These are phyloP conservation scores for Dasyurus viverrinus DNA, from an alignment of 2,113 vertebrate species.

Conservation along the genomic window DNA sequence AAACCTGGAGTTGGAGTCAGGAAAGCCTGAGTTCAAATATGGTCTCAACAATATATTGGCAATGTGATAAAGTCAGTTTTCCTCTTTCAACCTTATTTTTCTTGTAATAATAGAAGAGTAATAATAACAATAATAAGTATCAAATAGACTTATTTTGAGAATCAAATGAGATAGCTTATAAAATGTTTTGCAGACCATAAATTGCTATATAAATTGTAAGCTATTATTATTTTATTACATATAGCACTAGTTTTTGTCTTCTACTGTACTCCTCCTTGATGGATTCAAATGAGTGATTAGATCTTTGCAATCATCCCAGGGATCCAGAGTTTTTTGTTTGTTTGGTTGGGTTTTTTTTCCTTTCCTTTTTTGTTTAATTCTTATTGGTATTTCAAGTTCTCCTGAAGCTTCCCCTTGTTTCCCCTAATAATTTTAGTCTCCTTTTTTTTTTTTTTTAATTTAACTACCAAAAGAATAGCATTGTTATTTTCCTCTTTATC, in stretches of 20 bases:
- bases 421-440: not conserved
- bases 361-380: conserved; percentile 11
- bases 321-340: not conserved
- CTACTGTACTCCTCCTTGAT: not conserved
- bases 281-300: not conserved
- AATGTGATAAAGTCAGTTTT: not conserved
- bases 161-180: not conserved
- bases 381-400: conserved; percentile 14
- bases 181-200: not conserved
- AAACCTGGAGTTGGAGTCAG: not conserved
- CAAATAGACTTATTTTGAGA: not conserved
- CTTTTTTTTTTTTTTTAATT: conserved; percentile 17
- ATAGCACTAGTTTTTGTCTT: not conserved
- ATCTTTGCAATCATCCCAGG: not conserved
- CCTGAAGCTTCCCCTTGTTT: conserved; percentile 16
- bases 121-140: not conserved
- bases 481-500: conserved; percentile 17
- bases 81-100: not conserved
- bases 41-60: not conserved
- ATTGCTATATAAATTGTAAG: not conserved
- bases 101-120: not conserved
- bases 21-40: not conserved
- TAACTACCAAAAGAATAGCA: not conserved
- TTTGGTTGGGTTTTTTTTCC: not conserved
- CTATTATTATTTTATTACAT: not conserved